Base-by-base conservation (phyloP, 1,140 invertebrate genomes). In the Bathynomus jamesi region DNA sequence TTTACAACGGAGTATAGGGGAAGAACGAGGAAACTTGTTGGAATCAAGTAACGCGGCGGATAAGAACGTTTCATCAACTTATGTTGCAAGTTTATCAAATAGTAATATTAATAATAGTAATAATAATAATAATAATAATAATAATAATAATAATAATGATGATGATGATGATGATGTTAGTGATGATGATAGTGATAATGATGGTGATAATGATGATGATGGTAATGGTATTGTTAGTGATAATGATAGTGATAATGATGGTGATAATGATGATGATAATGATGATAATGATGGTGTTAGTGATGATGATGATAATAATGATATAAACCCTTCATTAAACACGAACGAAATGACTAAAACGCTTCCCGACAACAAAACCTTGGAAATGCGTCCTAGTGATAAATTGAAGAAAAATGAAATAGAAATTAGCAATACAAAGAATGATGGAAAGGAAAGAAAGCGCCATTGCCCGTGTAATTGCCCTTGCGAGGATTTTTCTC, bases 91-190 rank as follows among this genome's bases (percentile, higher is more conserved):
- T n/a, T n/a, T n/a, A n/a, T n/a, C n/a, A n/a, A n/a, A 28, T 65
- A 28, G 0, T 29, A 65, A 25, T 65, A 65, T 28, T 65, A 28
- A 65, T 29, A 4, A 28, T 65, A 30, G 29, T 29, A 29, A 65
- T 65, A 25, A 65, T 65, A 25, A 65, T 65, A 65, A 65, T 28
- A 27, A 27, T 64, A 64, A 64, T 64, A 27, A 64, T 64, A 27
- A 31, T 67, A 25, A 25, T 67, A 17, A 40, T 40, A 24, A 31
- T 40, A 31, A 53, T 67, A 53, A 40, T 67, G 2, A 67, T 53
- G 28, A 60, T 67, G 27, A 28, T 53, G 28, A 40, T 67, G n/a
- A 60, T 67, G 46, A 27, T 40, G 17, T 21, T 53, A 27, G n/a
- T 60, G 25, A 60, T 27, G 13, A 60, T 67, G 25, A 21, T 67